Evolutionary conservation across 2,797 vertebrate species (phyloP).

Genomic region (Dendrocincla tyrannina): DNA sequence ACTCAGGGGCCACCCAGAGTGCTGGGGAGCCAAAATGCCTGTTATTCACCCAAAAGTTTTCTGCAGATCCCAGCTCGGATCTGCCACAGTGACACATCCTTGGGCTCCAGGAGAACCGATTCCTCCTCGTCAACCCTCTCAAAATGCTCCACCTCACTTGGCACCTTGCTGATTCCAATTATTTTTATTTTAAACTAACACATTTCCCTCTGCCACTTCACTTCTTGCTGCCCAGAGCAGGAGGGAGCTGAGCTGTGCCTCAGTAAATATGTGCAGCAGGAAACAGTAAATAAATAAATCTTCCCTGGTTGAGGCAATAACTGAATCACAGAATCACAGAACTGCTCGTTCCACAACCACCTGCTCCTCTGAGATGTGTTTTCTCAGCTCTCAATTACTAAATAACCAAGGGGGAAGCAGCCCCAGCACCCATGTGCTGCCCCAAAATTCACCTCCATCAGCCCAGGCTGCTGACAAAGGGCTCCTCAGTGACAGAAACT

Average conservation of each 20-base stretch:
- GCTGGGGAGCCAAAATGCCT: fast-evolving
- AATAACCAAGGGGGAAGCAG: neutral
- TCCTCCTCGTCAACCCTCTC: neutral
- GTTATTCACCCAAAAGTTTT: neutral
- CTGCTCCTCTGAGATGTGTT: neutral
- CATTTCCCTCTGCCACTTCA: neutral
- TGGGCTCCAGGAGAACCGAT: neutral
- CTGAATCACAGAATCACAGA: neutral
- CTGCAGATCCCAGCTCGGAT: neutral
- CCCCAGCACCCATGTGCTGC: neutral
- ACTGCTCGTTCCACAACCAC: neutral
- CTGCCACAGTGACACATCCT: neutral
- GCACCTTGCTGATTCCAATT: neutral
- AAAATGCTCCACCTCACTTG: neutral
- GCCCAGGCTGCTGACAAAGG: neutral
- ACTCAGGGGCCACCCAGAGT: neutral
- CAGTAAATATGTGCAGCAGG: neutral
- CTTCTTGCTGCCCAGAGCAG: neutral
- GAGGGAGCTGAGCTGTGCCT: neutral
- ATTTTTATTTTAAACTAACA: neutral
- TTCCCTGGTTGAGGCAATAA: neutral
- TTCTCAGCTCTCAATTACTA: neutral
- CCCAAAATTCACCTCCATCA: neutral
- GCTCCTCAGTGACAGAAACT: neutral
- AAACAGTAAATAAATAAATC: neutral